Evolutionary conservation across 2,888 invertebrate species (phyloP).

Genomic region (Microplitis manilae): DNA sequence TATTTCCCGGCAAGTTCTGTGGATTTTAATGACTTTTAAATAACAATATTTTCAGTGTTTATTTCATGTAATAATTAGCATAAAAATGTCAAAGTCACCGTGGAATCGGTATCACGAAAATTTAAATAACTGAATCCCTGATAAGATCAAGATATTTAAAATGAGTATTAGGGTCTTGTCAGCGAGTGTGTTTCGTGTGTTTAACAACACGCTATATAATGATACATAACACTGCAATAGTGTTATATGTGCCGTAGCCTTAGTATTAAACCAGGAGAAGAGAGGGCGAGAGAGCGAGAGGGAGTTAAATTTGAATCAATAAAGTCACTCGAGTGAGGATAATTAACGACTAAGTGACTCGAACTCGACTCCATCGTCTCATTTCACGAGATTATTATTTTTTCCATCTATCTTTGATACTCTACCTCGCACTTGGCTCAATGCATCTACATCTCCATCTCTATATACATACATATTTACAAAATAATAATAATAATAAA

Average conservation of each 20-base stretch:
- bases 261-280: constrained; percentile 17
- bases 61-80: background rate
- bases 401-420: constrained; percentile 9
- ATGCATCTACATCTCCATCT: background rate
- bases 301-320: constrained; percentile 28
- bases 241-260: constrained; percentile 3
- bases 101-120: background rate
- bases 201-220: background rate
- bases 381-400: constrained; percentile 5
- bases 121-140: background rate
- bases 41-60: too few species aligned
- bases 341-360: constrained; percentile 32
- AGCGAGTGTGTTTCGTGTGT: background rate
- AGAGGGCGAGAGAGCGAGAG: background rate
- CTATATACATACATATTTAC: background rate
- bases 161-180: background rate
- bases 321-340: constrained; percentile 26
- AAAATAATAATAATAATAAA: background rate
- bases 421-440: background rate
- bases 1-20: too few species aligned
- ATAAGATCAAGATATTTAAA: background rate
- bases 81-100: background rate
- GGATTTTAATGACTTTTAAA: too few species aligned
- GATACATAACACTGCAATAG: background rate
- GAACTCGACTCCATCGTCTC: constrained; percentile 15